Evolutionary conservation across 2,113 vertebrate species (phyloP).

Genomic region (Bubo scandiacus): DNA sequence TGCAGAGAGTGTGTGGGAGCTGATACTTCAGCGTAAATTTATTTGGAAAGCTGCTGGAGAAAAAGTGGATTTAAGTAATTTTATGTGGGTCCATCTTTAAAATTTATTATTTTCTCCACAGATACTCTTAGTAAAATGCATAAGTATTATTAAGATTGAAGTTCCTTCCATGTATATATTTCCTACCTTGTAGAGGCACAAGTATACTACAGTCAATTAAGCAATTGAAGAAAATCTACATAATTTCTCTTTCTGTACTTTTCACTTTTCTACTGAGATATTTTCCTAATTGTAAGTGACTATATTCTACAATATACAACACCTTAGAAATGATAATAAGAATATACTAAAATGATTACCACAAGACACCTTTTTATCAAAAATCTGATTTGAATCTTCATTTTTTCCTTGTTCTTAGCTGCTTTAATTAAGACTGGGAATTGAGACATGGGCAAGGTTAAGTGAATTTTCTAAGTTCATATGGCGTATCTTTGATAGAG

Average conservation of each 20-base stretch:
- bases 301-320: not conserved
- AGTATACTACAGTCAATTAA: not conserved
- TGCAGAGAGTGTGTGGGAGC: not conserved
- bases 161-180: not conserved
- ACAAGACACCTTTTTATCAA: not conserved
- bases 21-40: accelerated
- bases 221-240: not conserved
- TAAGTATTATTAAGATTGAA: not conserved
- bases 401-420: not conserved
- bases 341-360: not conserved
- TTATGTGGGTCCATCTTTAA: not conserved
- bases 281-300: not conserved
- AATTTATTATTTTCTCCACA: not conserved
- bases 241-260: not conserved
- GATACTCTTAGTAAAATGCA: not conserved
- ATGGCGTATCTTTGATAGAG: not conserved
- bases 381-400: not conserved
- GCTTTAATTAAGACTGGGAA: conserved; percentile 36
- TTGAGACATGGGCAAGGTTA: not conserved
- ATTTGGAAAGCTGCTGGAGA: not conserved
- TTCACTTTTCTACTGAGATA: not conserved
- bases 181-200: not conserved
- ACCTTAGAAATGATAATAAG: not conserved
- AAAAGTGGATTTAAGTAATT: not conserved
- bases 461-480: not conserved